Base-by-base conservation (phyloP, 2,113 vertebrate species). In the Phaethornis superciliosus region DNA sequence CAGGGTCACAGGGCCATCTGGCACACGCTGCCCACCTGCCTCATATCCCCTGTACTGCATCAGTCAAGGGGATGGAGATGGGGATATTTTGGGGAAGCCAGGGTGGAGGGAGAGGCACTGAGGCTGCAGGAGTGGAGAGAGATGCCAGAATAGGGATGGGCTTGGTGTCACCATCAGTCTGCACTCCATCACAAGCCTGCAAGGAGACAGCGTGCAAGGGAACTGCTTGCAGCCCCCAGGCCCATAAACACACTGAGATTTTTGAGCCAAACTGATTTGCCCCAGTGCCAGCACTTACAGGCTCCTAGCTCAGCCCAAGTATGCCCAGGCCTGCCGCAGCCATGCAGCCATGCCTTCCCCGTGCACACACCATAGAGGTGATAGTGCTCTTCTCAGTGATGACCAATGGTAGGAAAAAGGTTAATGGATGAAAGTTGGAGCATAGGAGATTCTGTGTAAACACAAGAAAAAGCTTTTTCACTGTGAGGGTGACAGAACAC, bases 301-400 rank as follows among this genome's bases (percentile, higher is more conserved):
- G 46, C 35, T 90, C 51, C 37, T 3, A 7, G 37, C 44, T 68
- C 0, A 0, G 49, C 37, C 32, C 58, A 51, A 59, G 35, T 1
- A 1, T 18, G 13, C 11, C 35, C 64, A 63, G 32, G 42, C 30
- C 56, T 62, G 70, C 42, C 21, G 47, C 51, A 60, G 5, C 5
- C 2, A 1, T 0, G 10, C n/a, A 78, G 17, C 51, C 1, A 5
- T 23, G 33, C 55, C 64, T 32, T 71, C 65, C 32, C 26, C 2
- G 4, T 5, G 2, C 40, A 26, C 1, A 0, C 37, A 85, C 54
- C 2, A 1, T 46, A 69, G 12, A 24, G 51, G 60, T 1, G 15
- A 40, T 40, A 12, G 40, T 40, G 40, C 40, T 40, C 40, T 40
- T 40, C 40, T 40, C 40, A 40, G 40, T 40, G 40, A 40, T 40